Evolutionary conservation across 2,797 vertebrate genomes (phyloP).

Genomic region (Hapalemur alaotrensis): DNA sequence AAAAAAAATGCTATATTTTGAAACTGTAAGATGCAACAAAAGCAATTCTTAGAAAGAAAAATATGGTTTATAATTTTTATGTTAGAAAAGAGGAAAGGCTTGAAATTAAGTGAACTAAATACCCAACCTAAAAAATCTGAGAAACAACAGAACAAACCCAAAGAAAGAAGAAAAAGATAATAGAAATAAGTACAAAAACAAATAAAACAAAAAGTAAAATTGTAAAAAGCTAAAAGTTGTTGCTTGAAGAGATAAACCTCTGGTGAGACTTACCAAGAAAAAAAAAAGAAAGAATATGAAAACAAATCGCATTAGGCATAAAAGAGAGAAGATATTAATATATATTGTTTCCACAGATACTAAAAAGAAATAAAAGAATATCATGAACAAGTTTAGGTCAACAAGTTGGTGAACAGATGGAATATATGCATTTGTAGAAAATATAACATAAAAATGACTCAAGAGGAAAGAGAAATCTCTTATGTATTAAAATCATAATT

Average conservation of each 20-base stretch:
- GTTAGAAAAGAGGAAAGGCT: background rate
- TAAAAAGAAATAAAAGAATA: constrained; percentile 25
- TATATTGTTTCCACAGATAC: background rate
- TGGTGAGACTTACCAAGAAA: background rate
- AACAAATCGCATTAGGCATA: background rate
- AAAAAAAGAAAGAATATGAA: background rate
- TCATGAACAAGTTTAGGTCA: background rate
- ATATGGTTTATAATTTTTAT: background rate
- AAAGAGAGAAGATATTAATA: background rate
- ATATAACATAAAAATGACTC: background rate
- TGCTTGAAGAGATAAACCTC: background rate
- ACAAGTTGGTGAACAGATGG: background rate
- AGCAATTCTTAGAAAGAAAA: background rate
- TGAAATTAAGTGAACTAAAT: background rate
- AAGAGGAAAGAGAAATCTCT: constrained; percentile 6
- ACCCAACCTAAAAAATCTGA: background rate
- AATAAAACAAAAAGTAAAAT: constrained; percentile 13
- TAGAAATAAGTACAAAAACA: background rate
- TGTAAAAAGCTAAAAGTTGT: constrained; percentile 24
- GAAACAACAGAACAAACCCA: background rate
- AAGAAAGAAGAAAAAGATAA: background rate
- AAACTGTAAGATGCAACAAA: background rate
- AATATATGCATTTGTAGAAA: background rate
- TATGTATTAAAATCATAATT: constrained; percentile 7
- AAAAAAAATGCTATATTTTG: background rate